phyloP scores from a whole-genome alignment of 2,797 vertebrate species.

The Vireo griseus region DNA sequence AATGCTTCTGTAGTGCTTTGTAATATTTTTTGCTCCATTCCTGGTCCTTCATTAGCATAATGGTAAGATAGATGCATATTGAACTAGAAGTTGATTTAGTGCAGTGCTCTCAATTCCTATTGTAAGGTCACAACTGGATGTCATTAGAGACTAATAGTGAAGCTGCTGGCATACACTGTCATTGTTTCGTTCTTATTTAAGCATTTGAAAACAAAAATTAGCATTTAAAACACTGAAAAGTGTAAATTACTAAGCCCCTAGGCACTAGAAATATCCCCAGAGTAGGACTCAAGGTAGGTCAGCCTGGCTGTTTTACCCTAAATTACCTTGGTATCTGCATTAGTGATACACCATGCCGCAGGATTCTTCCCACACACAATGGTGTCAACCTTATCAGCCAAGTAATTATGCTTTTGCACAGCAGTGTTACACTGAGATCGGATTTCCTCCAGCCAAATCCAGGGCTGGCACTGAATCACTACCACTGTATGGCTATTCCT shows the following conservation, averaged over 20 bases:
- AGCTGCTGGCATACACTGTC: background rate
- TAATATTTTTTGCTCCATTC: background rate
- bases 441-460: background rate
- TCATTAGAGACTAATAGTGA: background rate
- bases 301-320: background rate
- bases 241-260: background rate
- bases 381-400: background rate
- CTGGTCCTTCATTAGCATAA: background rate
- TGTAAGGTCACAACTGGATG: background rate
- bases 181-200: background rate
- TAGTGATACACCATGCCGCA: background rate
- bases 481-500: background rate
- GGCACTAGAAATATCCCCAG: background rate
- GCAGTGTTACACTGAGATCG: background rate
- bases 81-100: background rate
- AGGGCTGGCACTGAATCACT: background rate
- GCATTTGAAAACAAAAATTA: background rate
- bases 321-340: background rate
- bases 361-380: background rate
- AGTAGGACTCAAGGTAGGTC: background rate
- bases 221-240: background rate
- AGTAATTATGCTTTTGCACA: background rate
- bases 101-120: background rate
- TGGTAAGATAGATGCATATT: background rate
- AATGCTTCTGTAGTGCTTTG: background rate